Percentiles rank a stretch among this genome's conserved stretches.
These are phyloP conservation scores for Sus scrofa DNA, from an alignment of 2,113 vertebrate species.

Conservation along the genomic window T2T-Sscrofa CM000812.6:277750001-277750500, in stretches of 20 bases:
- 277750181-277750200: slow-evolving; percentile 59
- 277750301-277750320: slow-evolving; percentile 30
- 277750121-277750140: neutral
- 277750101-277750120: slow-evolving; percentile 44
- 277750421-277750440: slow-evolving; percentile 69
- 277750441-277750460: slow-evolving; percentile 73
- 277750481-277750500: slow-evolving; percentile 76
- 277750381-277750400: slow-evolving; percentile 77
- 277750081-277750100: slow-evolving; percentile 58
- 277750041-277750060: slow-evolving; percentile 48
- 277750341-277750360: slow-evolving; percentile 66
- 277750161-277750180: neutral
- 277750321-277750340: slow-evolving; percentile 66
- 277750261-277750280: slow-evolving; percentile 18
- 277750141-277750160: slow-evolving; percentile 38
- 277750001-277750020: slow-evolving; percentile 54
- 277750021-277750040: slow-evolving; percentile 58
- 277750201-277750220: slow-evolving; percentile 51
- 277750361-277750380: slow-evolving; percentile 67
- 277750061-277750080: slow-evolving; percentile 62
- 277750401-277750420: slow-evolving; percentile 75
- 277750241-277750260: slow-evolving; percentile 15
- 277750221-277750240: slow-evolving; percentile 46
- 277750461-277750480: slow-evolving; percentile 73
- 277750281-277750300: slow-evolving; percentile 56